Conservation (phyloP, 2,797 vertebrate species). For the Megalops cyprinoides region DNA sequence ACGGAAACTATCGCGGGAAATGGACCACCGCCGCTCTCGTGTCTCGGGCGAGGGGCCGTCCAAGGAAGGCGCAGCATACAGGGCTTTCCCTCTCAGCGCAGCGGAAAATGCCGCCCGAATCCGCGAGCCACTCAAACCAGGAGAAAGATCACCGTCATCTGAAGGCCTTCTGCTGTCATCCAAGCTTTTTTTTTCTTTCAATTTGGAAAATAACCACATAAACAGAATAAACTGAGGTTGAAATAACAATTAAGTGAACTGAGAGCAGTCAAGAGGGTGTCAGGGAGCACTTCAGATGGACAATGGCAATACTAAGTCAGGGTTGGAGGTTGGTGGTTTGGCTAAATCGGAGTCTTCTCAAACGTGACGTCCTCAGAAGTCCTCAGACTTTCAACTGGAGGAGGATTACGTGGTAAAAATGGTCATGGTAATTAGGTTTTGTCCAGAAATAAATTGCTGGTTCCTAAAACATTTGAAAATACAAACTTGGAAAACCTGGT, state of each 20-base stretch:
- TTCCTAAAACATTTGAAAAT: not conserved
- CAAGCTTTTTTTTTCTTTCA: no score
- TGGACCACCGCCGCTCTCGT: not conserved
- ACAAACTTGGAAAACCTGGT: not conserved
- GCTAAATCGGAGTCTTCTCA: not conserved
- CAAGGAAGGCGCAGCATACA: constrained; percentile 64
- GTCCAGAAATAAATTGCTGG: not conserved
- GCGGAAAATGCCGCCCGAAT: constrained; percentile 62
- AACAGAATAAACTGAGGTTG: not conserved
- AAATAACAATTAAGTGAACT: not conserved
- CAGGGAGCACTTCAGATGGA: not conserved
- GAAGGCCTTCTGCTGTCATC: not conserved
- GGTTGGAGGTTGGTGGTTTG: not conserved
- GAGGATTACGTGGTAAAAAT: no score
- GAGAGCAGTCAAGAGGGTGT: not conserved
- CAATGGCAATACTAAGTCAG: not conserved
- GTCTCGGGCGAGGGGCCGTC: constrained; percentile 51
- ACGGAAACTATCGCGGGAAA: not conserved
- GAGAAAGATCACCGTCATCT: not conserved
- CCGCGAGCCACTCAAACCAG: constrained; percentile 51
- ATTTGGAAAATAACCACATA: not conserved
- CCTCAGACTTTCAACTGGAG: not conserved
- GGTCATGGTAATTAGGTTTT: not conserved
- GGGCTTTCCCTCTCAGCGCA: constrained; percentile 57
- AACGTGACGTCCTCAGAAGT: not conserved